Conservation (phyloP, 1,140 invertebrate species). For the Bombus breviceps region DNA sequence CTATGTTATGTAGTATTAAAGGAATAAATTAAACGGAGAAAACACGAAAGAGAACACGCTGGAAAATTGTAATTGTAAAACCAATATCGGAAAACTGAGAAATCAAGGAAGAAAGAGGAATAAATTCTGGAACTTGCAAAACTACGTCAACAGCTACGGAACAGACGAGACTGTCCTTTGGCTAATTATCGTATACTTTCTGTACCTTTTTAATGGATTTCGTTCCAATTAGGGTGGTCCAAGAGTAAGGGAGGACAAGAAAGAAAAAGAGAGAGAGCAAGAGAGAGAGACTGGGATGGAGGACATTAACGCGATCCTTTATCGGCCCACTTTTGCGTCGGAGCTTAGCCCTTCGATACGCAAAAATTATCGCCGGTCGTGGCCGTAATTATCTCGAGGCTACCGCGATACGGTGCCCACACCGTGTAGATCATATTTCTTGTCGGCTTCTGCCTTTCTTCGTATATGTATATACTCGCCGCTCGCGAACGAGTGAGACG, state of each 20-base stretch:
- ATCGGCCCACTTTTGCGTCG: slow-evolving; percentile 31
- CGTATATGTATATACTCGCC: slow-evolving; percentile 35
- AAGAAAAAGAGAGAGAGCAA: too few species aligned
- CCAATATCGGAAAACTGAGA: background rate
- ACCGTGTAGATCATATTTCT: slow-evolving; percentile 72
- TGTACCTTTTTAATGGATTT: slow-evolving; percentile 34
- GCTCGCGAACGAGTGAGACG: slow-evolving; percentile 62
- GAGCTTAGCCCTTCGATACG: slow-evolving; percentile 62
- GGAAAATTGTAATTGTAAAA: background rate
- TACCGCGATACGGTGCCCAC: slow-evolving; percentile 62
- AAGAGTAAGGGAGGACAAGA: too few species aligned
- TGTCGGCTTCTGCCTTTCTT: slow-evolving; percentile 66
- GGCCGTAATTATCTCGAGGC: slow-evolving; percentile 67
- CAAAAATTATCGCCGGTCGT: slow-evolving; percentile 63
- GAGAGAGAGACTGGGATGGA: too few species aligned
- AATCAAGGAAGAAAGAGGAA: background rate
- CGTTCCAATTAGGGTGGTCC: slow-evolving; percentile 38
- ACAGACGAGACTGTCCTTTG: slow-evolving; percentile 2
- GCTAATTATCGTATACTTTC: slow-evolving; percentile 2
- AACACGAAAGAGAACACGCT: background rate
- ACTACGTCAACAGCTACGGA: background rate
- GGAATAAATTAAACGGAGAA: too few species aligned
- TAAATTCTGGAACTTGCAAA: background rate
- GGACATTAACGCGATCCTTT: slow-evolving; percentile 39
- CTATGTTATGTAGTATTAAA: too few species aligned